Percentiles rank a stretch among this genome's conserved stretches.
phyloP scores from a whole-genome alignment of 1,140 invertebrate species.

The Octopus sinensis region DNA sequence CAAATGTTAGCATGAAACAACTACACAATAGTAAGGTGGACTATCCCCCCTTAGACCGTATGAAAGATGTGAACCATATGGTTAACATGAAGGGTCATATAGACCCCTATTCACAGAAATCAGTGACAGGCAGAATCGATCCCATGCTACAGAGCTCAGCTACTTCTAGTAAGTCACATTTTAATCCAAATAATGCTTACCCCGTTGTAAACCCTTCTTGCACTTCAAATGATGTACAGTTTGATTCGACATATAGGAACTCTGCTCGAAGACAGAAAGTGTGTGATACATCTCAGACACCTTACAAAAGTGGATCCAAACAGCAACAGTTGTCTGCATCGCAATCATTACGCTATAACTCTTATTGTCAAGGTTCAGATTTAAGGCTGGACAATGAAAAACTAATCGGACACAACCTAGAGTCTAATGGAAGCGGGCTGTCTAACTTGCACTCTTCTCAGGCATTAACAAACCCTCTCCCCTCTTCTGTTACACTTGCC shows the following conservation, averaged over 20 bases:
- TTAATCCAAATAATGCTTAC: constrained; percentile 3
- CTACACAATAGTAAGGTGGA: neutral
- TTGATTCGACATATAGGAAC: neutral
- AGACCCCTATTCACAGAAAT: neutral
- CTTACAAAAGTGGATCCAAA: neutral
- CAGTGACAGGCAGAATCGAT: neutral
- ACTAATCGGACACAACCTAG: neutral
- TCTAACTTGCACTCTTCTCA: neutral
- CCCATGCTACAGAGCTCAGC: neutral
- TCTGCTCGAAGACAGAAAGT: neutral
- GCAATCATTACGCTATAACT: constrained; percentile 7
- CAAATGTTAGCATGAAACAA: neutral
- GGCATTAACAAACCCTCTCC: neutral
- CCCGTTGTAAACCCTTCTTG: neutral
- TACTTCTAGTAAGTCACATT: neutral
- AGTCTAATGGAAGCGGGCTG: constrained; percentile 6
- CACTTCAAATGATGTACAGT: neutral
- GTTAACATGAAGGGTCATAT: neutral
- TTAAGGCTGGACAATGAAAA: neutral
- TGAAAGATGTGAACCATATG: neutral
- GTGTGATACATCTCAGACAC: neutral
- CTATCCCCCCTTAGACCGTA: neutral
- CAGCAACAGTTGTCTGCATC: neutral
- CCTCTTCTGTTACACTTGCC: neutral
- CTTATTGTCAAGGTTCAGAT: constrained; percentile 8